Conservation (phyloP, 2,113 vertebrate species). For the Zeus faber region DNA sequence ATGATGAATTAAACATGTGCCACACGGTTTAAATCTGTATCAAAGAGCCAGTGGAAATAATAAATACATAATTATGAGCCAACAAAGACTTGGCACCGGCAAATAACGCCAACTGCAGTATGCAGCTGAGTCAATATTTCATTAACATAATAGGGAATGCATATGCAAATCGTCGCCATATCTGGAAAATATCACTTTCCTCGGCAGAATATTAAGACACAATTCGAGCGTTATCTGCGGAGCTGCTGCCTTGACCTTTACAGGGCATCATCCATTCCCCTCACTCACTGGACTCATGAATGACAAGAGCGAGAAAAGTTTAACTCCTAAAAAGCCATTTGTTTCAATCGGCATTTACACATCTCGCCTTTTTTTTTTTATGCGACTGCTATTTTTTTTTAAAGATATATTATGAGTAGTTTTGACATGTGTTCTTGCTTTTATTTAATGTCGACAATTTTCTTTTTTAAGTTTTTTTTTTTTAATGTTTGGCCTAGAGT, state of each 20-base stretch:
- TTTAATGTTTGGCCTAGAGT: too few relatives aligned
- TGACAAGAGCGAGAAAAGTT: too few relatives aligned
- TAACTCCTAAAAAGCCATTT: too few relatives aligned
- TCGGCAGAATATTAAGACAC: slow-evolving; percentile 23
- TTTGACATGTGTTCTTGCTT: too few relatives aligned
- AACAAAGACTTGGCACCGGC: slow-evolving; percentile 52
- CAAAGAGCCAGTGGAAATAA: slow-evolving; percentile 21
- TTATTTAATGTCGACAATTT: too few relatives aligned
- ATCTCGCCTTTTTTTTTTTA: too few relatives aligned
- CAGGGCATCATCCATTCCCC: too few relatives aligned
- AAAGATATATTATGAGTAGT: too few relatives aligned
- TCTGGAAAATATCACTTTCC: slow-evolving; percentile 48
- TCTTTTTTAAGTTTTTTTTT: too few relatives aligned
- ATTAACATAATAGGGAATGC: slow-evolving; percentile 66
- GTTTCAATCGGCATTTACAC: too few relatives aligned
- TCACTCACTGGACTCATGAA: too few relatives aligned
- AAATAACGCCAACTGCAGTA: slow-evolving; percentile 70
- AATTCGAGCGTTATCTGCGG: slow-evolving; percentile 26
- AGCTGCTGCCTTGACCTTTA: slow-evolving; percentile 44
- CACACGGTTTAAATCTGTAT: slow-evolving; percentile 21
- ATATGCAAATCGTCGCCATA: slow-evolving; percentile 56
- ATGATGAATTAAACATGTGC: slow-evolving; percentile 52
- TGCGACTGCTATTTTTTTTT: too few relatives aligned
- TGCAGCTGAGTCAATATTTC: slow-evolving; percentile 53
- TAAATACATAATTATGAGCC: slow-evolving; percentile 44